These are phyloP conservation scores for Calephelis virginiensis DNA, from an alignment of 1,140 invertebrate species.

Conservation along the genomic window DNA sequence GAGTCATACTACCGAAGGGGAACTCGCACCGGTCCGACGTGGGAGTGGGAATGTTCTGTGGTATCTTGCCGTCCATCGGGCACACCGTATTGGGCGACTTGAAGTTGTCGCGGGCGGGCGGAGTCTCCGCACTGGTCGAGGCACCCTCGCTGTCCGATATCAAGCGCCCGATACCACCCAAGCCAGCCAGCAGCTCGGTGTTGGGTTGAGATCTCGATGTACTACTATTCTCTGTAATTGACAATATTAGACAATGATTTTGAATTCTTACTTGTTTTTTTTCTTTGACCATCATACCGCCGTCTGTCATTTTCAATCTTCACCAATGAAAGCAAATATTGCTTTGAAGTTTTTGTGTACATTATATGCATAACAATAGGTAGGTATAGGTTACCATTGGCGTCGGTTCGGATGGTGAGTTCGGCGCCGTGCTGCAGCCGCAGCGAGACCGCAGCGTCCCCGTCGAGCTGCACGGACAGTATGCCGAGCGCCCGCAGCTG, in stretches of 20 bases:
- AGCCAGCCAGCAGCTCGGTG: constrained; percentile 54
- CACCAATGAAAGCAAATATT: too few species aligned
- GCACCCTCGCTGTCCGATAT: constrained; percentile 48
- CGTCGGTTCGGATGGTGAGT: constrained; percentile 57
- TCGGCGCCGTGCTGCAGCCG: constrained; percentile 84
- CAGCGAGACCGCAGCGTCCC: constrained; percentile 95
- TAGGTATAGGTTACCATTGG: constrained; percentile 37
- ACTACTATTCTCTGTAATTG: constrained; percentile 52
- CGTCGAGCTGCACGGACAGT: constrained; percentile 96
- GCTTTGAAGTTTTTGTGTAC: too few species aligned
- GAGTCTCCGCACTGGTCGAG: constrained; percentile 41
- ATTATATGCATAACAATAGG: too few species aligned
- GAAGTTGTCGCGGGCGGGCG: constrained; percentile 74
- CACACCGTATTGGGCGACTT: constrained; percentile 91
- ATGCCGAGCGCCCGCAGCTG: constrained; percentile 94
- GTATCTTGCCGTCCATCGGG: constrained; percentile 86
- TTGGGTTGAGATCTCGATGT: constrained; percentile 53
- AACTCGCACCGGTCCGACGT: constrained; percentile 80
- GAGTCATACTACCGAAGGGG: constrained; percentile 94
- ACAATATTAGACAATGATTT: neutral
- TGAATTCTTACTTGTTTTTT: too few species aligned
- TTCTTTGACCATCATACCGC: too few species aligned
- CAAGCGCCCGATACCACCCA: constrained; percentile 63
- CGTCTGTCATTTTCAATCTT: too few species aligned
- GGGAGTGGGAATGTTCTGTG: constrained; percentile 72